Evolutionary conservation across 2,888 invertebrate genomes (phyloP).

Genomic region (Microctonus aethiopoides): DNA sequence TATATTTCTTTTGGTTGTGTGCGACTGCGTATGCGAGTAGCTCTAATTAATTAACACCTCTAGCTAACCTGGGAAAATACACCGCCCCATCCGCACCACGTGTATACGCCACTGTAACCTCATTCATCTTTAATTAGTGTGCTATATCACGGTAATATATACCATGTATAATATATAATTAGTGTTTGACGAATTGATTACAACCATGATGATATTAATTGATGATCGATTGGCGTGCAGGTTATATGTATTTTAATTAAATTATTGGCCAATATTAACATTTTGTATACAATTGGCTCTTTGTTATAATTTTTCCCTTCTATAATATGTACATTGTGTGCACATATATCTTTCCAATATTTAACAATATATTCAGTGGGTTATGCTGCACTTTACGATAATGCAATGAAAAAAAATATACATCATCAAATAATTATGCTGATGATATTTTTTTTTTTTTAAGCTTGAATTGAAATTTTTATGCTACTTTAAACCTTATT

Average conservation of each 20-base stretch:
- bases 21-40: constrained; percentile 49
- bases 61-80: constrained; percentile 46
- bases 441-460: no score
- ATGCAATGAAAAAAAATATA: no score
- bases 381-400: no score
- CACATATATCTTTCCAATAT: no score
- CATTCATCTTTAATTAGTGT: constrained; percentile 62
- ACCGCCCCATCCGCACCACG: background rate
- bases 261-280: background rate
- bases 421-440: no score
- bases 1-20: constrained; percentile 24
- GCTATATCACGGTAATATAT: constrained; percentile 46
- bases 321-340: no score
- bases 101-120: constrained; percentile 10
- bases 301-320: no score
- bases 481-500: no score
- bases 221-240: constrained; percentile 51
- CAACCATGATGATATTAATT: constrained; percentile 54
- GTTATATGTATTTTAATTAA: constrained; percentile 19
- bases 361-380: no score
- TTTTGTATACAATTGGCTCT: background rate
- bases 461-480: no score
- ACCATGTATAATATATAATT: constrained; percentile 51
- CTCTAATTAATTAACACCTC: constrained; percentile 67
- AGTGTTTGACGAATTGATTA: constrained; percentile 52